Evolutionary conservation across 2,888 invertebrate genomes (phyloP), one percentile per base, ranked within the genome.

Genomic region (Yponomeuta malinellus): DNA sequence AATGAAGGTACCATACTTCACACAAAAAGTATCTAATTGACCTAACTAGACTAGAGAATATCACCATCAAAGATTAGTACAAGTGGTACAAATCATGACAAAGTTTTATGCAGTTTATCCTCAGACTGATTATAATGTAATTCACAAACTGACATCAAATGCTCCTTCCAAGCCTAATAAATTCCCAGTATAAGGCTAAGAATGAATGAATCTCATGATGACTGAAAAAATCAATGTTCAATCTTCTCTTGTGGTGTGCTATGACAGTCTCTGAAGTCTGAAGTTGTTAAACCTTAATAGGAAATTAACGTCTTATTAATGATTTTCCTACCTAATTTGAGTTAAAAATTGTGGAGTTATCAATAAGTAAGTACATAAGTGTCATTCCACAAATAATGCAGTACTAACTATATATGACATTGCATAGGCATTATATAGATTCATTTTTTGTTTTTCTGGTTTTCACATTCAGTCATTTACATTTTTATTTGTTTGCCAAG

Each of bases 31-130:
- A 82, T 12, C 52, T 59, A 15, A 52, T 12, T 52, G 2, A 59
- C 12, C 15, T 15, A 59, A 59, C 52, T 81, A 81, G 82, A 76
- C 75, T 76, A 75, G 3, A 31, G 10, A 48, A 77, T 74, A 73
- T 76, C 83, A 81, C 79, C 83, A 82, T 83, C 83, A 81, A 83
- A 79, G 52, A 68, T 31, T 83, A 81, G 80, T 75, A 79, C 78
- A 79, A 70, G 63, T 80, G 85, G 81, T 84, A 83, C 83, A 82
- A 84, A 86, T 87, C 84, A 85, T 86, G 86, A 84, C 86, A 71
- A 59, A 70, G 48, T 31, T 48, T 83, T 77, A 75, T 81, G 79
- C 77, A 76, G 84, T 86, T 87, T 89, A 89, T 52, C 68, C 52
- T 29, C 48, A 10, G 68, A 68, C 68, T 68, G 68, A 68, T 52